Base-by-base conservation (phyloP, 2,113 vertebrate genomes). In the Rhineura floridana region DNA sequence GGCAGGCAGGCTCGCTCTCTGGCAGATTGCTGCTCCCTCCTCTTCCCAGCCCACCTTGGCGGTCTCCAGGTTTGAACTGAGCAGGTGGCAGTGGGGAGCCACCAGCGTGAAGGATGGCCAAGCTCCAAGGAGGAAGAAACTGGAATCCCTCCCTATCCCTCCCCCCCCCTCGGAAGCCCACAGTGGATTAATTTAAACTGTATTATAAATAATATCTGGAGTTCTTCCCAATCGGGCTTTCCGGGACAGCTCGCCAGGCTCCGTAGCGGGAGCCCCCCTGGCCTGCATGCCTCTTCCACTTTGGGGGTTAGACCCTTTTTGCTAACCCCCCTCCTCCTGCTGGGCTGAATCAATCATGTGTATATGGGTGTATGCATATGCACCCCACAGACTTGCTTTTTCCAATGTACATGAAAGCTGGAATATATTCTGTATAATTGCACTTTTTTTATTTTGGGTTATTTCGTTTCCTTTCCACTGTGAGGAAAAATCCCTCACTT, bases 371-470 rank as follows among this genome's bases (percentile, higher is more conserved):
- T 19, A 36, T 9, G 36, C 15, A 11, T 23, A 12, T 30, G 70
- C 5, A 33, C 8, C 81, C 28, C 9, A 69, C n/a, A 8, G 85
- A 28, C 62, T 28, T 9, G 62, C 85, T 39, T 69, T n/a, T 36
- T 25, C 86, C 76, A 28, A 78, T 3, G 36, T 9, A 77, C n/a
- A 28, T 23, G 81, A 65, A 46, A 81, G 83, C 76, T 77, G 90
- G 90, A 69, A 52, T 59, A 69, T 50, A 65, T 81, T 84, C 86
- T 72, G 89, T 92, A 70, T 91, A 62, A 86, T 90, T 93, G 95
- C 95, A 96, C 95, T 96, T 87, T 46, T 9, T 59, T 52, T 81
- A 81, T 73, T 78, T 87, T 76, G 46, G 46, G 75, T 44, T 33
- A 1, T 9, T 30, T 13, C 21, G 65, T 63, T 72, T 77, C 77